phyloP scores from a whole-genome alignment of 2,888 invertebrate genomes.

The Blastobasis adustella region DNA sequence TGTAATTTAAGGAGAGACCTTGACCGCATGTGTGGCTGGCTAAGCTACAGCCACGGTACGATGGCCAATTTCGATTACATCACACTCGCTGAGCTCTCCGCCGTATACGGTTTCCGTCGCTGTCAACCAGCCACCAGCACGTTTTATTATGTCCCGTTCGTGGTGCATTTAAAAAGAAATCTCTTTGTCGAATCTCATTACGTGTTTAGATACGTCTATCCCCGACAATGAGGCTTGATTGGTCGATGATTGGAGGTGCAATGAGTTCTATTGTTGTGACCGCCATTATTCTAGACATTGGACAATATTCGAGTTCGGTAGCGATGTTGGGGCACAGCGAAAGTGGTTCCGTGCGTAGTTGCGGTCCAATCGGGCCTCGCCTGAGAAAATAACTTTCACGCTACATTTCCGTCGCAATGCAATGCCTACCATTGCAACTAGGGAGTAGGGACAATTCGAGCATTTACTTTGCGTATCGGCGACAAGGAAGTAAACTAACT shows the following conservation, averaged over 20 bases:
- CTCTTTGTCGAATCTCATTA: too few relatives aligned
- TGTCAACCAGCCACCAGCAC: too few relatives aligned
- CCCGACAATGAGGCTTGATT: background rate
- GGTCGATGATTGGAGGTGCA: background rate
- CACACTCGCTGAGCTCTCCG: too few relatives aligned
- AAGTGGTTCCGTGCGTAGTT: constrained; percentile 61
- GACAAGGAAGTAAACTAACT: too few relatives aligned
- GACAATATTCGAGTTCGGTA: constrained; percentile 35
- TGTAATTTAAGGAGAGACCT: too few relatives aligned
- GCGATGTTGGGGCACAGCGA: constrained; percentile 47
- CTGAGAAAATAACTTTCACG: constrained; percentile 72
- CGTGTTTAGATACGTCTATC: too few relatives aligned
- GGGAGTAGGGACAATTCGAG: constrained; percentile 23
- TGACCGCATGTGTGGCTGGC: too few relatives aligned
- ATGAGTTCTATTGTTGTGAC: background rate
- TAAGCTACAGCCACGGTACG: too few relatives aligned
- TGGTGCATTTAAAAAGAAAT: too few relatives aligned
- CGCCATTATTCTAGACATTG: constrained; percentile 22
- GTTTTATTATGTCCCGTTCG: too few relatives aligned
- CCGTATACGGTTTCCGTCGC: too few relatives aligned
- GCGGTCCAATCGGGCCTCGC: constrained; percentile 47
- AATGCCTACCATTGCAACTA: constrained; percentile 36
- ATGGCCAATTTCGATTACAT: too few relatives aligned
- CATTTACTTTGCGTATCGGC: background rate
- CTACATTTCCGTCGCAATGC: constrained; percentile 55